phyloP scores from a whole-genome alignment of 2,113 vertebrate species.

The Ellobius talpinus region DNA sequence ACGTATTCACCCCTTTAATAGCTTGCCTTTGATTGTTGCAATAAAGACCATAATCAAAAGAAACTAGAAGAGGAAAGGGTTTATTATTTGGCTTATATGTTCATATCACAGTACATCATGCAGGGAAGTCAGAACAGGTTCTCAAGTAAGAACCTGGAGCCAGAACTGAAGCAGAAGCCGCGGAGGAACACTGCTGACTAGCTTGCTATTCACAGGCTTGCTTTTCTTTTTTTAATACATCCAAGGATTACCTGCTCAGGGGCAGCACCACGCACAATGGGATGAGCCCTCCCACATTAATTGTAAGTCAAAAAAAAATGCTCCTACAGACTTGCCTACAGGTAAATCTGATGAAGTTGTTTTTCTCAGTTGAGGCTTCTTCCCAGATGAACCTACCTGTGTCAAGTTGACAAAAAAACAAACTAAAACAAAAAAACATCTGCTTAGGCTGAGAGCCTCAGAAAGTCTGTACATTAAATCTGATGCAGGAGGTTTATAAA shows the following conservation, averaged over 20 bases:
- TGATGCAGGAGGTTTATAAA: constrained; percentile 25
- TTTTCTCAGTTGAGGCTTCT: background rate
- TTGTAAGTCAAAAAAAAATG: background rate
- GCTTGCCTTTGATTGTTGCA: background rate
- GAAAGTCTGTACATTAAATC: constrained; percentile 15
- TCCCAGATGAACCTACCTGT: background rate
- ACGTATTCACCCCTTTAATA: background rate
- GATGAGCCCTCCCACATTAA: background rate
- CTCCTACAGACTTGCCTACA: background rate
- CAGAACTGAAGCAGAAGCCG: background rate
- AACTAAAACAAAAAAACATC: background rate
- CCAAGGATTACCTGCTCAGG: background rate
- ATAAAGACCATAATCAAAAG: background rate
- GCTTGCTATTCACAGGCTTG: background rate
- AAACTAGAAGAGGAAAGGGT: background rate
- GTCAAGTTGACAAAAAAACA: background rate
- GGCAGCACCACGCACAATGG: background rate
- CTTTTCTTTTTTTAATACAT: background rate
- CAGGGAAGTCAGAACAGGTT: background rate
- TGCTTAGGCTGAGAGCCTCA: background rate
- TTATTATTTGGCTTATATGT: background rate
- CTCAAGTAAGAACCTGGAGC: background rate
- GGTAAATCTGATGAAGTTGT: background rate
- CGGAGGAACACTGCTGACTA: background rate
- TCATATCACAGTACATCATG: no score